These are phyloP conservation scores for Semotilus atromaculatus DNA, from an alignment of 2,797 vertebrate genomes.

Conservation along the genomic window DNA sequence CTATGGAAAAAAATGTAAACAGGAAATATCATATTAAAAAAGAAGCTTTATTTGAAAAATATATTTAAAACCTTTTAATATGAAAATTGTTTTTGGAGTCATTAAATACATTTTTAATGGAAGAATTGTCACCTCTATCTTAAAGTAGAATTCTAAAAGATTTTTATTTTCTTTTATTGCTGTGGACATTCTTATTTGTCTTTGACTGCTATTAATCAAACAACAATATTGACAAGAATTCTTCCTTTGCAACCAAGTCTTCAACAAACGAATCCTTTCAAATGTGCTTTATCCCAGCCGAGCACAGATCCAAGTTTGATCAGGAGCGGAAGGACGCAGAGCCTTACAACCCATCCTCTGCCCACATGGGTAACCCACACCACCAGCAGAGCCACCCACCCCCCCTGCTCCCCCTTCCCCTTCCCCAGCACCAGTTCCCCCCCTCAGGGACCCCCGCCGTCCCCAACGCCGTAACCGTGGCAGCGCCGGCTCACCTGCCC, in stretches of 20 bases:
- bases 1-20: background rate
- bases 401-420: slow-evolving; percentile 71
- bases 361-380: slow-evolving; percentile 78
- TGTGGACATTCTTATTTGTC: background rate
- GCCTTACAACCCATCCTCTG: slow-evolving; percentile 81
- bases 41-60: background rate
- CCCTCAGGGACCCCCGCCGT: slow-evolving; percentile 80
- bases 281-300: slow-evolving; percentile 66
- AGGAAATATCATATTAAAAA: no score
- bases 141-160: background rate
- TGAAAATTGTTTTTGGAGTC: no score
- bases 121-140: background rate
- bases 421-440: slow-evolving; percentile 71
- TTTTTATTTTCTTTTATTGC: background rate
- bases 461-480: slow-evolving; percentile 85
- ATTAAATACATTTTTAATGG: background rate
- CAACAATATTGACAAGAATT: background rate
- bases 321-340: slow-evolving; percentile 90
- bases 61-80: background rate
- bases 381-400: slow-evolving; percentile 67
- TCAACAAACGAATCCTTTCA: background rate
- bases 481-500: slow-evolving; percentile 90
- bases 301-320: slow-evolving; percentile 96
- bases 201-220: background rate
- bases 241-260: background rate